Conservation (phyloP, 1,140 invertebrate genomes). For the Aphis craccivora region DNA sequence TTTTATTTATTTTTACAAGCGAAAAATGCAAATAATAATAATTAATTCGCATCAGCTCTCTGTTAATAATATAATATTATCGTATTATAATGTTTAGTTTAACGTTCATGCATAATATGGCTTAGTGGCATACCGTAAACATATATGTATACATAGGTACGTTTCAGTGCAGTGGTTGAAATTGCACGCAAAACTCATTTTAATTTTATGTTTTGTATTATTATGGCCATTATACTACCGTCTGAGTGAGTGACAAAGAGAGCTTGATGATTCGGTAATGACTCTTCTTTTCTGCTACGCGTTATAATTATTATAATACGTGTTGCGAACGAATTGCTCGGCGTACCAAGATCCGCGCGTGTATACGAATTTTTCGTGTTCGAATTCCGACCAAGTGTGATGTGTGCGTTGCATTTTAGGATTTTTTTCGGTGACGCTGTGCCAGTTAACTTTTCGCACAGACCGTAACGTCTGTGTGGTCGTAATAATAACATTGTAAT, state of each 20-base stretch:
- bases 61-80: not conserved
- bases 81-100: not conserved
- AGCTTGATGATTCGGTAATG: no score
- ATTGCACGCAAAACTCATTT: not conserved
- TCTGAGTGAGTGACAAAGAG: no score
- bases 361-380: not conserved
- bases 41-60: not conserved
- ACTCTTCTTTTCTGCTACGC: not conserved
- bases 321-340: no score
- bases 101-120: not conserved
- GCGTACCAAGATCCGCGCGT: no score
- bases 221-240: no score
- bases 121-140: not conserved
- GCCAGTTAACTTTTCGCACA: not conserved
- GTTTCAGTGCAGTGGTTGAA: not conserved
- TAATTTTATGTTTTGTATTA: not conserved
- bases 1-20: not conserved
- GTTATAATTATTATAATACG: not conserved
- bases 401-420: not conserved
- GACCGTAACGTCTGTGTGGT: not conserved
- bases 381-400: not conserved
- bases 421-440: not conserved
- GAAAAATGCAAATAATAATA: not conserved
- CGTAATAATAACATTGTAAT: not conserved
- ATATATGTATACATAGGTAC: not conserved